Conservation (phyloP, 2,797 vertebrate genomes). For the Pitangus sulphuratus region DNA sequence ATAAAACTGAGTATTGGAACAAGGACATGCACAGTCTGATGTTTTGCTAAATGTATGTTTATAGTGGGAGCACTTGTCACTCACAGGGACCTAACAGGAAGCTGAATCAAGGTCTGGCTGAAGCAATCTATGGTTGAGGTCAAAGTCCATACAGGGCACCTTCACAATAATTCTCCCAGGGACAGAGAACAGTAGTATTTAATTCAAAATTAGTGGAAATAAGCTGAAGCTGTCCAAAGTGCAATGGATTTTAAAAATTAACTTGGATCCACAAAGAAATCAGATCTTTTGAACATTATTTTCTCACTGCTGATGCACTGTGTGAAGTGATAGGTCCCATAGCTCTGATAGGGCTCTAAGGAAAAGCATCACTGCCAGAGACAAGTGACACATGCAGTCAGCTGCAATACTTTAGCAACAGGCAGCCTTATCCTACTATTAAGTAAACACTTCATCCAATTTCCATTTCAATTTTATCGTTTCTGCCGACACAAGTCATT, state of each 20-base stretch:
- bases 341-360: background rate
- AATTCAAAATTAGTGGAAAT: background rate
- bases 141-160: background rate
- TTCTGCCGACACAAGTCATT: slow-evolving; percentile 40
- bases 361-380: slow-evolving; percentile 2
- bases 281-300: background rate
- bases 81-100: background rate
- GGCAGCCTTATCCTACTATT: slow-evolving; percentile 17
- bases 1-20: background rate
- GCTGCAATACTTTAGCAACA: background rate
- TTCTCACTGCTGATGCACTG: background rate
- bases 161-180: background rate
- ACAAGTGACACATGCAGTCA: background rate
- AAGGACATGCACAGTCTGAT: background rate
- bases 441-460: slow-evolving; percentile 39
- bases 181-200: background rate
- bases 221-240: background rate
- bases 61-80: background rate
- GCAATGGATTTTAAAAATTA: background rate
- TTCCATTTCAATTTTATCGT: slow-evolving; percentile 61
- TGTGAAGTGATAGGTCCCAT: background rate
- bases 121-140: background rate
- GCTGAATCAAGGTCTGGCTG: background rate
- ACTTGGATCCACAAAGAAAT: background rate
- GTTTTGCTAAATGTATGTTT: background rate